These are phyloP conservation scores for Misgurnus mizolepis DNA, from an alignment of 2,113 vertebrate genomes.

Conservation along the genomic window DNA sequence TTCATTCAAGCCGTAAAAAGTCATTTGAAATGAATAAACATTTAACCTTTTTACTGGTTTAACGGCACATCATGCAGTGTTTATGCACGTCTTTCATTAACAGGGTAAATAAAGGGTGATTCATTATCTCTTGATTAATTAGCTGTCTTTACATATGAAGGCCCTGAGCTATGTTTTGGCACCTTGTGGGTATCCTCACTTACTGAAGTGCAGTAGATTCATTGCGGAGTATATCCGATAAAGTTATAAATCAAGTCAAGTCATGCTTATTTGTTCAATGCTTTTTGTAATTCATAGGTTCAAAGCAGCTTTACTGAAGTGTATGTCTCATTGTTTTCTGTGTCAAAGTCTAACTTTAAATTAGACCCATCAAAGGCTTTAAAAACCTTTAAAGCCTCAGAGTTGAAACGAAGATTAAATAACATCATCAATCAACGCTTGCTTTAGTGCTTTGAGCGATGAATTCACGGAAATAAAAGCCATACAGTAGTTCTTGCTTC, in stretches of 20 bases:
- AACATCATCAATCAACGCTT: not conserved
- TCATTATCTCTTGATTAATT: constrained; percentile 56
- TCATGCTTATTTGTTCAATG: too few relatives aligned
- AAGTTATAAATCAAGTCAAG: not conserved
- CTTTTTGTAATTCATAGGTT: too few relatives aligned
- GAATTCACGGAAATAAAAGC: not conserved
- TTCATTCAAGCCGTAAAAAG: not conserved
- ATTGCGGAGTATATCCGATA: not conserved
- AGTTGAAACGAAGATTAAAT: not conserved
- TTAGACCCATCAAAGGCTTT: too few relatives aligned
- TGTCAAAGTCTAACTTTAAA: too few relatives aligned
- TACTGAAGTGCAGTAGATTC: constrained; percentile 43
- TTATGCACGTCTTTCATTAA: not conserved
- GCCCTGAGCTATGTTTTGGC: constrained; percentile 43
- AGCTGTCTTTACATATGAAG: constrained; percentile 49
- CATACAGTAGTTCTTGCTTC: not conserved
- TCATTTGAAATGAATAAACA: constrained; percentile 1
- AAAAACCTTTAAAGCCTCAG: not conserved
- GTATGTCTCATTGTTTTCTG: too few relatives aligned
- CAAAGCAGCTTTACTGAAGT: too few relatives aligned
- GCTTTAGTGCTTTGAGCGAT: not conserved
- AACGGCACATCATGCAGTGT: not conserved
- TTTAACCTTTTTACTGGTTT: not conserved
- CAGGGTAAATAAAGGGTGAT: constrained; percentile 8
- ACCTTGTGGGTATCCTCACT: constrained; percentile 19